Conservation (phyloP, 2,113 vertebrate species). For the Murina feae region DNA sequence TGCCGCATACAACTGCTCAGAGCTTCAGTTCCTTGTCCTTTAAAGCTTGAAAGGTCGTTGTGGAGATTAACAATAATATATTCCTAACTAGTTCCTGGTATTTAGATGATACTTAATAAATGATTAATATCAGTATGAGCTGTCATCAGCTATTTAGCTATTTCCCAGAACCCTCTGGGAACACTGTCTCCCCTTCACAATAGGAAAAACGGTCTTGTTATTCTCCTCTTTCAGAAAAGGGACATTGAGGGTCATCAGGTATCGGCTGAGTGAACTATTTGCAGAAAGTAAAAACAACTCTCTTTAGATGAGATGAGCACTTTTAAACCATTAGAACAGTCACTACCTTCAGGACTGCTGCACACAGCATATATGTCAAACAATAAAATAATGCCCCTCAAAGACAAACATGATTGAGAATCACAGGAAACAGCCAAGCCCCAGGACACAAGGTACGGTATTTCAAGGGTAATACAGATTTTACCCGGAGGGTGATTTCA, state of each 20-base stretch:
- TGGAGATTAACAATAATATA: not conserved
- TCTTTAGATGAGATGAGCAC: not conserved
- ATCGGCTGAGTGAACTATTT: not conserved
- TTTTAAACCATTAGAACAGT: not conserved
- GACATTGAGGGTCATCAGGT: not conserved
- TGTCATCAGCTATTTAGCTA: not conserved
- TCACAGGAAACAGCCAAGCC: not conserved
- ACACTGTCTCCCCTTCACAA: not conserved
- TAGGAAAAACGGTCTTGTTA: not conserved
- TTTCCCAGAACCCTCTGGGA: not conserved
- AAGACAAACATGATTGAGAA: not conserved
- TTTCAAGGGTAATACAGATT: not conserved
- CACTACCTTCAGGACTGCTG: not conserved
- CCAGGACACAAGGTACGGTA: not conserved
- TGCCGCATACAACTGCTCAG: not conserved
- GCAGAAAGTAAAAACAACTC: not conserved
- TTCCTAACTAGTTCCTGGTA: not conserved
- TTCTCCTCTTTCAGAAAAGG: not conserved
- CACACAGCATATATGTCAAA: not conserved
- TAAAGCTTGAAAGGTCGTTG: not conserved
- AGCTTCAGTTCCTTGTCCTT: not conserved
- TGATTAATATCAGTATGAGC: not conserved
- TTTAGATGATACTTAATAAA: not conserved
- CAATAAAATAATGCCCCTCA: not conserved
- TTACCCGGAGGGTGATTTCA: not conserved